A percentile compares a stretch with the other conserved stretches of the same genome.
Evolutionary conservation across 1,140 invertebrate species (phyloP).

Genomic region (Bombus consobrinus): DNA sequence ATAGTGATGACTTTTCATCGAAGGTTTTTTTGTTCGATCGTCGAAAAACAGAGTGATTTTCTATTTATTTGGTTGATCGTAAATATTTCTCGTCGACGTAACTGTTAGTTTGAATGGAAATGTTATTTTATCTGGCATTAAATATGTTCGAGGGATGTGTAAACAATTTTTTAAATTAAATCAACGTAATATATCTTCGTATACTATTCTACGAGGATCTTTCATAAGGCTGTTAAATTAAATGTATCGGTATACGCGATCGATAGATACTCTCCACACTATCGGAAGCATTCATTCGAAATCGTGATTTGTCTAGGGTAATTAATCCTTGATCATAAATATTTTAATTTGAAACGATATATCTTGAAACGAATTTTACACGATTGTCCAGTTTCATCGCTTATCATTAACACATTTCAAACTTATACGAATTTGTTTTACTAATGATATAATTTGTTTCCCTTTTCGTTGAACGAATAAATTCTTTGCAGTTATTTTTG

Average conservation of each 20-base stretch:
- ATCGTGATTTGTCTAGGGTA: background rate
- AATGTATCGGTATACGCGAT: too few relatives aligned
- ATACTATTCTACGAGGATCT: background rate
- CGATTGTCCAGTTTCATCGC: too few relatives aligned
- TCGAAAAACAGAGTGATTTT: background rate
- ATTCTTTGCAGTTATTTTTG: background rate
- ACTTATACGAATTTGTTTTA: background rate
- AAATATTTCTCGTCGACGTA: background rate
- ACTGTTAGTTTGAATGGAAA: background rate
- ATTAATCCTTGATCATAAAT: background rate
- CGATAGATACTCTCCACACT: background rate
- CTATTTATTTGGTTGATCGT: background rate
- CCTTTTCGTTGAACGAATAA: background rate
- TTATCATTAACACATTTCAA: background rate
- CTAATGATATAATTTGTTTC: background rate
- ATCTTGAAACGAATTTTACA: background rate
- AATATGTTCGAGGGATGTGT: background rate
- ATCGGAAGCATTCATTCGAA: too few relatives aligned
- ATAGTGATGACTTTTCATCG: too few relatives aligned
- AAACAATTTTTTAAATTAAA: background rate
- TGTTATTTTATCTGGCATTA: background rate
- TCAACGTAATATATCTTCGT: background rate
- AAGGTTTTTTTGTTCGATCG: too few relatives aligned
- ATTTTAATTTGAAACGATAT: too few relatives aligned
- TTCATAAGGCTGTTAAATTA: too few relatives aligned